Evolutionary conservation across 2,797 vertebrate genomes (phyloP).

Genomic region (Alfaro cultratus): DNA sequence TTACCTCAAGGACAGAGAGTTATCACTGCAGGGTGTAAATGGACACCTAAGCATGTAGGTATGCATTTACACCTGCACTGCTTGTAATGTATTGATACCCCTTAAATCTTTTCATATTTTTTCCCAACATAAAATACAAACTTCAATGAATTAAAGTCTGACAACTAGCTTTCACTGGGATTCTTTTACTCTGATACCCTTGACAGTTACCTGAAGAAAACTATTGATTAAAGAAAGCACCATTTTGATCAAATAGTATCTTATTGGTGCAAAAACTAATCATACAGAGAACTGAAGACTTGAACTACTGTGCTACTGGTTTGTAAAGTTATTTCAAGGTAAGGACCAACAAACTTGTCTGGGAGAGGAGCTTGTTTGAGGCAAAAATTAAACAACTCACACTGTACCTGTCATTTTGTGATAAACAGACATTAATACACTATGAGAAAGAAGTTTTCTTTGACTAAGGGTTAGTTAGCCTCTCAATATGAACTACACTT

Average conservation of each 20-base stretch:
- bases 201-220: not conserved
- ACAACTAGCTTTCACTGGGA: not conserved
- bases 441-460: conserved; percentile 27
- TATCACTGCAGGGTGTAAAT: not conserved
- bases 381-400: conserved; percentile 43
- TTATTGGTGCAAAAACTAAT: conserved; percentile 14
- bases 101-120: not conserved
- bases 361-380: conserved; percentile 44
- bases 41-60: not conserved
- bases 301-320: conserved; percentile 56
- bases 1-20: not conserved
- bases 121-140: not conserved
- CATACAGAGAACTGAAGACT: conserved; percentile 39
- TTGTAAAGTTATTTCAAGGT: conserved; percentile 53
- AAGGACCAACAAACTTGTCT: conserved; percentile 40
- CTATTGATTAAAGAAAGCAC: not conserved
- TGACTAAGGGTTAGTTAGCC: conserved; percentile 14
- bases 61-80: not conserved
- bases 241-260: not conserved
- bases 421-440: conserved; percentile 41
- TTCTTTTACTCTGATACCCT: not conserved
- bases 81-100: not conserved
- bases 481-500: conserved; percentile 41
- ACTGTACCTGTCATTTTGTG: conserved; percentile 65
- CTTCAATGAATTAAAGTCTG: not conserved